Percentiles rank a stretch among this genome's conserved stretches.
Evolutionary conservation across 2,113 vertebrate genomes (phyloP).

Genomic region (Tyto alba): DNA sequence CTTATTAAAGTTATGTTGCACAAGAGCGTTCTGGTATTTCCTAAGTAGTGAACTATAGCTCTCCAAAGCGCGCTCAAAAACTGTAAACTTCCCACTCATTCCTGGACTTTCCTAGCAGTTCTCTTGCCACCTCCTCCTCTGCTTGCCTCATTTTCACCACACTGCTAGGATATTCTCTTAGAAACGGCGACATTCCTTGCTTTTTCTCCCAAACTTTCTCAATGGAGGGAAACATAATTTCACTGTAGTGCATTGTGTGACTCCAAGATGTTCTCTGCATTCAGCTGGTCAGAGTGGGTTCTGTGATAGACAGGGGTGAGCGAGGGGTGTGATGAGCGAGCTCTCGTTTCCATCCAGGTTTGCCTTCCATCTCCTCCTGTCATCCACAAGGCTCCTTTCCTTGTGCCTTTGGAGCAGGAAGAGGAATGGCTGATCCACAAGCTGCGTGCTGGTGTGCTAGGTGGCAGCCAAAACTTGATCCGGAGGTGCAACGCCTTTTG

Average conservation of each 20-base stretch:
- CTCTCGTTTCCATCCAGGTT: accelerated
- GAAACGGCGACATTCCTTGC: accelerated
- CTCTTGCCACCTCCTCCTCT: background rate
- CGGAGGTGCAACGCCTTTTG: accelerated
- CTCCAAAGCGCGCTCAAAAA: background rate
- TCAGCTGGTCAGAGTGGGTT: background rate
- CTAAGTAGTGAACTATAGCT: background rate
- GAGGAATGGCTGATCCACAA: background rate
- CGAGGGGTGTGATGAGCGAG: background rate
- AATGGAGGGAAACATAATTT: accelerated
- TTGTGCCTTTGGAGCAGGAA: background rate
- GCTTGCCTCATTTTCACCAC: background rate
- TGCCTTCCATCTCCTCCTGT: background rate
- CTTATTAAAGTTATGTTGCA: background rate
- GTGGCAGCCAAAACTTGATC: background rate
- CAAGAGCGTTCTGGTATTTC: background rate
- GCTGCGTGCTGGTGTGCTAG: accelerated
- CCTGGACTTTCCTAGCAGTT: background rate
- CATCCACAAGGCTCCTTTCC: background rate
- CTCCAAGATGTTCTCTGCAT: accelerated
- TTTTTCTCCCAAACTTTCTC: background rate
- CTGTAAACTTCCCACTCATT: background rate
- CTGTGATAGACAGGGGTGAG: background rate
- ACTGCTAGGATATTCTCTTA: background rate
- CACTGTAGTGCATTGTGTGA: background rate